These are phyloP conservation scores for Acinonyx jubatus DNA, from an alignment of 2,113 vertebrate species.

Conservation along the genomic window DNA sequence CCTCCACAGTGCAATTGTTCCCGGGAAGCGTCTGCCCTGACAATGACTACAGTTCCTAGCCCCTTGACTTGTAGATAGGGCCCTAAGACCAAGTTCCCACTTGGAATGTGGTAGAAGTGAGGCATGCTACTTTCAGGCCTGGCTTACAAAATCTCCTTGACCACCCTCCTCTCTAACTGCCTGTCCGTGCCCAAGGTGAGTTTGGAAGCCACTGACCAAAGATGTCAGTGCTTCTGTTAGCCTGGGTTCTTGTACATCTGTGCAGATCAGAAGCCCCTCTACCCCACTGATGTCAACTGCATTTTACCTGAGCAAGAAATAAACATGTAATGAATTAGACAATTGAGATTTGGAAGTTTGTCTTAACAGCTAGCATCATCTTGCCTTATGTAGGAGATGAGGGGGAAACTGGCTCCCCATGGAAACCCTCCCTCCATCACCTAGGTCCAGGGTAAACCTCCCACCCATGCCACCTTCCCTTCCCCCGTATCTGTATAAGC, in stretches of 20 bases:
- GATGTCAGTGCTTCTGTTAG: background rate
- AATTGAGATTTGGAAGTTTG: background rate
- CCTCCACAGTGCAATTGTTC: background rate
- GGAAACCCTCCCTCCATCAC: background rate
- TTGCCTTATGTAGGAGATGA: background rate
- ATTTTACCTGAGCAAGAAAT: background rate
- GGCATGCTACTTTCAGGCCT: background rate
- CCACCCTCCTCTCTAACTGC: background rate
- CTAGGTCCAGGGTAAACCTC: background rate
- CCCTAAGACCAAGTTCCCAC: background rate
- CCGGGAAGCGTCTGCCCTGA: background rate
- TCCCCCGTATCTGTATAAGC: background rate
- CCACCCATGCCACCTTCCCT: background rate
- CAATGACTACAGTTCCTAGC: background rate
- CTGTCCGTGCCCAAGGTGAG: background rate
- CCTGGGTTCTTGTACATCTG: background rate
- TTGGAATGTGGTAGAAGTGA: background rate
- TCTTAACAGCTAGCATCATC: background rate
- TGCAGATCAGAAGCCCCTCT: background rate
- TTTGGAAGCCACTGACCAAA: background rate
- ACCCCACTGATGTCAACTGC: background rate
- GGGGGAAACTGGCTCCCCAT: background rate
- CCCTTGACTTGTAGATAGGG: background rate
- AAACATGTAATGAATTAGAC: background rate
- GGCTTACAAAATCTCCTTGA: background rate